Evolutionary conservation across 2,113 vertebrate genomes (phyloP), one percentile per base, ranked within the genome.

Genomic region (Tylochromis polylepis): DNA sequence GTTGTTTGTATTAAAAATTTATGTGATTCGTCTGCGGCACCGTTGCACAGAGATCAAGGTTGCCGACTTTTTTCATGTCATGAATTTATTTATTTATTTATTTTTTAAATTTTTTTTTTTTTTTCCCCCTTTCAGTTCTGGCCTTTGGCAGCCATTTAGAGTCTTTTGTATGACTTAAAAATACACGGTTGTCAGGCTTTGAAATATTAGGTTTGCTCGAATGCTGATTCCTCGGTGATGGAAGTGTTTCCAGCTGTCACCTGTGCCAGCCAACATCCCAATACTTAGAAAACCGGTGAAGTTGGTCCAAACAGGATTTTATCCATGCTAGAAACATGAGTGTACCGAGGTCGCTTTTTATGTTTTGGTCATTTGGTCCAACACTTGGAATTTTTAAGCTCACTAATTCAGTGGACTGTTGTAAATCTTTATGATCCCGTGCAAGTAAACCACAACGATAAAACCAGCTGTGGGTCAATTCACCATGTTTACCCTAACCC

Each of bases 211-310:
- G 29, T 56, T 81, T 79, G 88, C 85, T 82, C 82, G 15, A 43
- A 90, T 59, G 46, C 36, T 79, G 89, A 86, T 81, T 86, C 36
- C 31, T 79, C 49, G 18, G 67, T 78, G 79, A 87, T 86, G 49
- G 51, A 70, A 86, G 78, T 38, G 87, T 91, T 88, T 89, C 85
- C 84, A 79, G 82, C 70, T 86, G 85, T 87, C 90, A 81, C 85
- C 82, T 82, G 49, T 56, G 46, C 55, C 67, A 70, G 65, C 43
- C 83, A 6, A 53, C 77, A 67, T 79, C 77, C 60, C 67, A 49
- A 51, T 34, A 57, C 49, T 79, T 53, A 31, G 41, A 85, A 79
- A 58, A 24, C 46, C 36, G 29, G 60, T 86, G 81, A 55, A 67
- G 60, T 87, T 80, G 3, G 36, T 78, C 80, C 75, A 56, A 57